A percentile compares a stretch with the other conserved stretches of the same genome.
These are phyloP conservation scores for Agrochola macilenta DNA, from an alignment of 2,888 invertebrate genomes.

Conservation along the genomic window DNA sequence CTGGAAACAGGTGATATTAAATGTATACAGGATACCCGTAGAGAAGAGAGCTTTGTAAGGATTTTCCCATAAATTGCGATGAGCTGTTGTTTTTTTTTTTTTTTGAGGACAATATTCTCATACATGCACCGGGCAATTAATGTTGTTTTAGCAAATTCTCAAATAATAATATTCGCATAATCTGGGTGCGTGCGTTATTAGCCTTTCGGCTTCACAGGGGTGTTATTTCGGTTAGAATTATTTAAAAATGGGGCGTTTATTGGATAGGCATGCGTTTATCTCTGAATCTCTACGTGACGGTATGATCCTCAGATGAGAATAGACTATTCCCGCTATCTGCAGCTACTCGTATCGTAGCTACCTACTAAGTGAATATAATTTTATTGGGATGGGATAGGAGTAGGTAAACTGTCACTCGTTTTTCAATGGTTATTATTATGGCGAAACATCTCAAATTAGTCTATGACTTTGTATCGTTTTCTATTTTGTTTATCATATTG, in stretches of 20 bases:
- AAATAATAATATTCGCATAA: slow-evolving; percentile 33
- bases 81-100: background rate
- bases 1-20: background rate
- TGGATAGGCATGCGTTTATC: slow-evolving; percentile 12
- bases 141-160: slow-evolving; percentile 16
- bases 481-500: background rate
- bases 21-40: background rate
- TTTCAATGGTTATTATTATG: background rate
- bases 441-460: background rate
- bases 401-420: background rate
- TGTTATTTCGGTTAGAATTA: slow-evolving; percentile 18
- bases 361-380: background rate
- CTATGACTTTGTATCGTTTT: background rate
- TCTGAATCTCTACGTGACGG: slow-evolving; percentile 10
- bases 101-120: background rate
- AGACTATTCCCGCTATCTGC: background rate
- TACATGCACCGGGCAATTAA: slow-evolving; percentile 5
- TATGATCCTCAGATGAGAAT: slow-evolving; percentile 6
- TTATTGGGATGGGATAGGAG: background rate
- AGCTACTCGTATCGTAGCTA: background rate
- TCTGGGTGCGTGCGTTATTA: slow-evolving; percentile 24
- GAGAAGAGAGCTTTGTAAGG: background rate
- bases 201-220: slow-evolving; percentile 30
- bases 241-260: slow-evolving; percentile 37
- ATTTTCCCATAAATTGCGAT: background rate